These are phyloP conservation scores for Ginglymostoma cirratum DNA, from an alignment of 2,113 vertebrate species.

Conservation along the genomic window DNA sequence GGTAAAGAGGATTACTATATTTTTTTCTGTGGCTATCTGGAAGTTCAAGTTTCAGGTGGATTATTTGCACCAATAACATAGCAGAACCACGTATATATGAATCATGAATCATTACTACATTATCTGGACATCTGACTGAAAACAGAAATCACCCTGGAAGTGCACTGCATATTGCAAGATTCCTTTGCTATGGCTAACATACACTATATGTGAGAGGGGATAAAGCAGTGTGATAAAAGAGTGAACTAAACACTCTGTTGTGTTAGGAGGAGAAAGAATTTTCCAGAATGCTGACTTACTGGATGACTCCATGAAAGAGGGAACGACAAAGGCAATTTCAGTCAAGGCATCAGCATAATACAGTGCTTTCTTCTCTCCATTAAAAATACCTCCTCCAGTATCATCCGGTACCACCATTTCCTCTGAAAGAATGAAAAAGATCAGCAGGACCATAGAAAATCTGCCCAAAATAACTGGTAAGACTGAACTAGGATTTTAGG, in stretches of 20 bases:
- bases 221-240: background rate
- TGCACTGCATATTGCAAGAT: background rate
- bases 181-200: background rate
- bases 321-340: constrained; percentile 90
- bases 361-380: constrained; percentile 85
- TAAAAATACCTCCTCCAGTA: constrained; percentile 81
- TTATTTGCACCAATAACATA: background rate
- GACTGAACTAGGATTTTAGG: background rate
- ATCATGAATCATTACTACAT: background rate
- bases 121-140: background rate
- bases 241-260: background rate
- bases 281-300: constrained; percentile 59
- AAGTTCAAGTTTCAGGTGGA: background rate
- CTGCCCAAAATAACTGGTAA: background rate
- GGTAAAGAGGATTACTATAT: background rate
- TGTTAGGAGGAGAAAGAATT: background rate
- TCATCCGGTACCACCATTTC: constrained; percentile 69
- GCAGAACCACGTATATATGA: background rate
- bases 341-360: constrained; percentile 92
- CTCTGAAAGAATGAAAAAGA: constrained; percentile 54
- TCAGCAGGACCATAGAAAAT: background rate
- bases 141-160: background rate
- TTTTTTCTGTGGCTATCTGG: background rate
- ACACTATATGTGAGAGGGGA: background rate
- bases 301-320: constrained; percentile 74